Percentiles rank a stretch among this genome's conserved stretches.
Evolutionary conservation across 2,888 invertebrate species (phyloP).

Genomic region (Eurytoma californica): DNA sequence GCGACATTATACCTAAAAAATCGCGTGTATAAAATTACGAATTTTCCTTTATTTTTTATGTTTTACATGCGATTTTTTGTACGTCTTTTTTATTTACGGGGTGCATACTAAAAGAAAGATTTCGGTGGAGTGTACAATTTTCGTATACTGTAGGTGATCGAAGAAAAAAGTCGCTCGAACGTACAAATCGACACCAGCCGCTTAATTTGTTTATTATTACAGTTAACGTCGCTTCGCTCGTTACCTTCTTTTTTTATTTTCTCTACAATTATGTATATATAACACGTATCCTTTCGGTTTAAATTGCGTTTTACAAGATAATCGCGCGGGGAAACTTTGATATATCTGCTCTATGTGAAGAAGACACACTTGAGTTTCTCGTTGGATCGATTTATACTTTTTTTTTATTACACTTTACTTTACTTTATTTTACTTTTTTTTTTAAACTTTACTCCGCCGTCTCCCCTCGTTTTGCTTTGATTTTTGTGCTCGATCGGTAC

Average conservation of each 20-base stretch:
- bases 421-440: slow-evolving; percentile 43
- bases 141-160: too few species aligned
- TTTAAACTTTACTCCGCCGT: slow-evolving; percentile 29
- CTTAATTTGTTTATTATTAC: slow-evolving; percentile 16
- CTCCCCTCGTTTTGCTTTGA: slow-evolving; percentile 49
- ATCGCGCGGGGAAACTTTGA: slow-evolving; percentile 53
- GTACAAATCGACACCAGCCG: slow-evolving; percentile 46
- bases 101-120: too few species aligned
- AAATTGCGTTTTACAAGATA: slow-evolving; percentile 39
- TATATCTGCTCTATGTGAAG: slow-evolving; percentile 52
- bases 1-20: slow-evolving; percentile 20
- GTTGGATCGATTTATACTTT: slow-evolving; percentile 57
- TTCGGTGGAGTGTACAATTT: too few species aligned
- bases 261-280: slow-evolving; percentile 31
- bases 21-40: slow-evolving; percentile 7
- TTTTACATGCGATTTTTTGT: too few species aligned
- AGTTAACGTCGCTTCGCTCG: slow-evolving; percentile 25
- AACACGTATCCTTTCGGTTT: slow-evolving; percentile 41
- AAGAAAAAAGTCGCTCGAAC: slow-evolving; percentile 10
- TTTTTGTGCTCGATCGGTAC: slow-evolving; percentile 54
- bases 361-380: slow-evolving; percentile 57
- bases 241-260: background rate
- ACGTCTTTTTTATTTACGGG: too few species aligned
- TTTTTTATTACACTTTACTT: slow-evolving; percentile 49
- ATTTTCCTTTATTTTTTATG: too few species aligned